Evolutionary conservation across 1,140 invertebrate species (phyloP), one percentile per base, ranked within the genome.

Genomic region (Physella acuta): DNA sequence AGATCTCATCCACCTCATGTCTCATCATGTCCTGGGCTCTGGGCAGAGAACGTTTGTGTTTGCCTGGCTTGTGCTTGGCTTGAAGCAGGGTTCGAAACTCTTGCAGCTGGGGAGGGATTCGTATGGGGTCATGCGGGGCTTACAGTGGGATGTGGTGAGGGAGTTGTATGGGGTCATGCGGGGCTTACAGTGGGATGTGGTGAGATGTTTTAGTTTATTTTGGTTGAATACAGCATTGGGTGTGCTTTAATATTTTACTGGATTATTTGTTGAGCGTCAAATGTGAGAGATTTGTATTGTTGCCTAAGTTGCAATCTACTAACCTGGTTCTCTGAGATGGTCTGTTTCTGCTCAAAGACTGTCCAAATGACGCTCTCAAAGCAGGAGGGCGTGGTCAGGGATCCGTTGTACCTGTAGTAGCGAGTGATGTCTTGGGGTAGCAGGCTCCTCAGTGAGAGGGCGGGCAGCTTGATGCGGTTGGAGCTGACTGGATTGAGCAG

Each of bases 311-410:
- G n/a, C n/a, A n/a, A n/a, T n/a, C n/a, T 26, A 44, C 64, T 30
- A 71, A 83, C 82, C 90, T 95, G 93, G 58, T 89, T 82, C 70
- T 90, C 89, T 0, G 92, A 91, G 68, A 92, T 87, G 0, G 86
- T 84, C 30, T 89, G 79, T 51, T 88, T 88, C 44, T 88, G 82
- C 0, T 88, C 85, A 65, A 92, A 87, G 2, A 93, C 85, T 5
- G 90, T 90, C 92, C 92, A 93, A 1, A 88, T 87, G 1, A 93
- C 91, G 28, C 87, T 86, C 78, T 93, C 91, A 52, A 88, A 87
- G 73, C 92, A 93, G 0, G 82, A 84, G 1, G 92, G 92, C 4
- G 92, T 92, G 1, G 92, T 93, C 49, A 93, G 82, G 0, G 91
- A 92, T 2, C 92, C 92, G 3, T 87, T 76, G 76, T 93, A 93